Conservation (phyloP, 2,797 vertebrate species). For the Etheostoma nigrum region DNA sequence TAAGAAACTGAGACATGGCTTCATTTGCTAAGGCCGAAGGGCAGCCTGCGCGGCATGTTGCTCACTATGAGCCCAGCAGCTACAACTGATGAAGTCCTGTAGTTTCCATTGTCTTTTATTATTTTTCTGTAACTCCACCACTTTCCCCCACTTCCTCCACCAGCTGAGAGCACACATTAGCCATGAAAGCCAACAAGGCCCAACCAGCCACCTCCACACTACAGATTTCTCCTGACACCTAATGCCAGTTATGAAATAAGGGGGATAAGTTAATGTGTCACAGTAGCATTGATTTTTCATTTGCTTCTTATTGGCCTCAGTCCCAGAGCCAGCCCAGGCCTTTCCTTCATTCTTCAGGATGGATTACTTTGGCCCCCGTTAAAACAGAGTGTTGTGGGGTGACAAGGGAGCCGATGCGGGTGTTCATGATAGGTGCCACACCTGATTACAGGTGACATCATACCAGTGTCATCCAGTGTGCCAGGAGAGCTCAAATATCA, state of each 20-base stretch:
- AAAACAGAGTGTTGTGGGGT: conserved; percentile 62
- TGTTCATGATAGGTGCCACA: conserved; percentile 74
- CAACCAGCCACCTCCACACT: conserved; percentile 59
- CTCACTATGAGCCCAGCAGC: conserved; percentile 19
- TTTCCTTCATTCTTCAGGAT: conserved; percentile 78
- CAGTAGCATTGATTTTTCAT: conserved; percentile 85
- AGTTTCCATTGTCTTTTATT: conserved; percentile 52
- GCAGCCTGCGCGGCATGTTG: conserved; percentile 7
- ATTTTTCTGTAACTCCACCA: conserved; percentile 50
- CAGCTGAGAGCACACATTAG: conserved; percentile 49
- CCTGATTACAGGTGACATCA: conserved; percentile 77
- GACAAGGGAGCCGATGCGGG: conserved; percentile 60
- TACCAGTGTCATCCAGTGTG: conserved; percentile 36
- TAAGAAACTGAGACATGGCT: conserved; percentile 3
- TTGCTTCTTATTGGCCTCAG: conserved; percentile 75
- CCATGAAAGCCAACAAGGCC: conserved; percentile 71
- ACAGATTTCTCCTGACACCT: conserved; percentile 80
- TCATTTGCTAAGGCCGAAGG: background rate
- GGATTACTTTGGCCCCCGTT: conserved; percentile 69
- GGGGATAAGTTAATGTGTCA: conserved; percentile 87
- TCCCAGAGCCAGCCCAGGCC: conserved; percentile 66
- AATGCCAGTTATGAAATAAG: conserved; percentile 84
- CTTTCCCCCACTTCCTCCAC: conserved; percentile 52
- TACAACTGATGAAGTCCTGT: conserved; percentile 56
- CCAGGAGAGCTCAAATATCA: conserved; percentile 47